These are phyloP conservation scores for Eupithecia subfuscata DNA, from an alignment of 2,888 invertebrate genomes.

Conservation along the genomic window DNA sequence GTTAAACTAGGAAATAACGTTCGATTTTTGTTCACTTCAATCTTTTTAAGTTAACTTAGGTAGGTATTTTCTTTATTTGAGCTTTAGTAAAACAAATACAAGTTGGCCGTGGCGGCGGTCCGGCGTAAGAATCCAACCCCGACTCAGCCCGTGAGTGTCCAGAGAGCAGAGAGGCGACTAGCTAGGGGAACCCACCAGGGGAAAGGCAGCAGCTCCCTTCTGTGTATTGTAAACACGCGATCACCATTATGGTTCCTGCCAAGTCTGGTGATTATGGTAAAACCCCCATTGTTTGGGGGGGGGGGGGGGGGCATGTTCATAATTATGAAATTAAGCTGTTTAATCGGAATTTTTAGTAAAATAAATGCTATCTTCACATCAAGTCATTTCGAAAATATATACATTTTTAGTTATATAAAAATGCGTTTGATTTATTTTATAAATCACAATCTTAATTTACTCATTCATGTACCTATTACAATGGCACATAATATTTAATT, in stretches of 20 bases:
- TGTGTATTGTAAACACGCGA: neutral
- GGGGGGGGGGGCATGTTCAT: no score
- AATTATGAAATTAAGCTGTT: neutral
- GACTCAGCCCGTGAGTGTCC: neutral
- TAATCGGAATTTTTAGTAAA: neutral
- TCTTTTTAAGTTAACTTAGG: neutral
- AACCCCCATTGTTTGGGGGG: no score
- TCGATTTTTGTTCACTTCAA: no score
- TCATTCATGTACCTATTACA: slow-evolving; percentile 10
- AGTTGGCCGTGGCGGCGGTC: neutral
- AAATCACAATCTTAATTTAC: slow-evolving; percentile 25
- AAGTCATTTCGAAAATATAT: neutral
- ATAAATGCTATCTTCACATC: neutral
- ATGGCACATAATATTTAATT: slow-evolving; percentile 31
- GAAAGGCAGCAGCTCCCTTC: no score
- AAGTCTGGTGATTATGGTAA: no score
- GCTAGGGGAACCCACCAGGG: neutral
- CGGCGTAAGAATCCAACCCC: neutral
- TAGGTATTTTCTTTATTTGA: neutral
- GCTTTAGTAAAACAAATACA: neutral
- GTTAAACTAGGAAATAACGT: no score
- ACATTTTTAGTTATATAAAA: slow-evolving; percentile 3
- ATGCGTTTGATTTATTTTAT: slow-evolving; percentile 29
- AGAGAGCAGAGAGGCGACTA: no score
- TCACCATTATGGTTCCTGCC: no score